Conservation (phyloP, 1,140 invertebrate species). For the Linepithema humile region DNA sequence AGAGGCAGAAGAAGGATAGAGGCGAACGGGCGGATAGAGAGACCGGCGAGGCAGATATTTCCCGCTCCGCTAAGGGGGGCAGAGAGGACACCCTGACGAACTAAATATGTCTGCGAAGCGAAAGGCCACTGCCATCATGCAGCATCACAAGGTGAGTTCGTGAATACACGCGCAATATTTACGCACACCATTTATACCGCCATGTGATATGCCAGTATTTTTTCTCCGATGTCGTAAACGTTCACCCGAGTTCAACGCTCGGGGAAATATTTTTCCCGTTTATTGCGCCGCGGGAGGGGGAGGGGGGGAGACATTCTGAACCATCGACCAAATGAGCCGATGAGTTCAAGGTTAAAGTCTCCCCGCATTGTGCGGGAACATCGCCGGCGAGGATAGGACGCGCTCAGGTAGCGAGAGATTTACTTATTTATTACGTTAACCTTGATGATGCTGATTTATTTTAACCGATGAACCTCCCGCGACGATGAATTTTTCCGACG, state of each 20-base stretch:
- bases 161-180: neutral
- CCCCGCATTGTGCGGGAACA: too few relatives aligned
- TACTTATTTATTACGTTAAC: neutral
- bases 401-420: neutral
- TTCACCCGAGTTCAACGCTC: neutral
- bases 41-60: constrained; percentile 46
- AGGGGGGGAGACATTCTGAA: neutral
- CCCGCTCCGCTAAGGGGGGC: constrained; percentile 61
- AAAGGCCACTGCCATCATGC: constrained; percentile 86
- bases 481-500: constrained; percentile 31
- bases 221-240: neutral
- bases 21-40: constrained; percentile 35
- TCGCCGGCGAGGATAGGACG: neutral
- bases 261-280: neutral
- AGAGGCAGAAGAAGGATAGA: constrained; percentile 34
- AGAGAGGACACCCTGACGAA: constrained; percentile 55
- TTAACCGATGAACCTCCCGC: neutral
- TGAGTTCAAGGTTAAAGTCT: neutral
- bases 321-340: neutral
- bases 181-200: neutral
- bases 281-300: neutral
- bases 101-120: constrained; percentile 86
- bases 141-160: constrained; percentile 86
- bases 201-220: constrained; percentile 44
- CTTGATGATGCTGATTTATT: constrained; percentile 5